Base-by-base conservation (phyloP, 2,888 invertebrate species). In the Psococerastis gibbosa region DNA sequence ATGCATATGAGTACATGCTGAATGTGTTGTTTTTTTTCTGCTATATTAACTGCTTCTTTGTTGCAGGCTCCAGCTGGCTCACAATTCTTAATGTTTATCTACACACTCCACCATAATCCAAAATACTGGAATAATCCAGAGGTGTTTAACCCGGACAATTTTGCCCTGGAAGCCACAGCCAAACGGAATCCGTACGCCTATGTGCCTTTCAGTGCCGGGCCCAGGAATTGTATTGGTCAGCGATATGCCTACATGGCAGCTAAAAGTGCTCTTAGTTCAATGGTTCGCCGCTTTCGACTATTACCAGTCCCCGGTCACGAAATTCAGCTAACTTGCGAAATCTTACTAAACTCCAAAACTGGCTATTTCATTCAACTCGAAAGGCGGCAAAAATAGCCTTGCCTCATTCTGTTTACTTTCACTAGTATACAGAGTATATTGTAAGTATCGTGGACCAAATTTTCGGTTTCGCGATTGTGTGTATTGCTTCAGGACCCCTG, bases 151-250 rank as follows among this genome's bases (percentile, higher is more conserved):
- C 73, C 73, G 0, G 69, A 70, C 43, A 61, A 73, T n/a, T 72
- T 69, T 47, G 60, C 63, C 27, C 38, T 49, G 2, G 51, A 57
- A 42, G 54, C 59, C n/a, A 56, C 49, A 3, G 46, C 43, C 2
- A 55, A 54, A 16, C 57, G 54, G 2, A 64, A 61, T 38, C 64
- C 67, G 0, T 71, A 67, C 50, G 63, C 61, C 22, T 73, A 66
- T 58, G 52, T 74, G 2, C 67, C 71, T 1, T 75, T 75, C 43
- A 73, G 74, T 50, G 74, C 73, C 3, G 74, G 74, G 0, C 69
- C 70, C 0, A 65, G 74, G 34, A 74, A 74, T 52, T 73, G 73
- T 49, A 68, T 72, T 45, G 67, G 66, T 66, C 33, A 33, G 17
- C 15, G 17, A 33, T 33, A 16, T 9, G 33, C 33, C 3, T 16